Evolutionary conservation across 2,113 vertebrate species (phyloP).

Genomic region (Gopherus evgoodei): DNA sequence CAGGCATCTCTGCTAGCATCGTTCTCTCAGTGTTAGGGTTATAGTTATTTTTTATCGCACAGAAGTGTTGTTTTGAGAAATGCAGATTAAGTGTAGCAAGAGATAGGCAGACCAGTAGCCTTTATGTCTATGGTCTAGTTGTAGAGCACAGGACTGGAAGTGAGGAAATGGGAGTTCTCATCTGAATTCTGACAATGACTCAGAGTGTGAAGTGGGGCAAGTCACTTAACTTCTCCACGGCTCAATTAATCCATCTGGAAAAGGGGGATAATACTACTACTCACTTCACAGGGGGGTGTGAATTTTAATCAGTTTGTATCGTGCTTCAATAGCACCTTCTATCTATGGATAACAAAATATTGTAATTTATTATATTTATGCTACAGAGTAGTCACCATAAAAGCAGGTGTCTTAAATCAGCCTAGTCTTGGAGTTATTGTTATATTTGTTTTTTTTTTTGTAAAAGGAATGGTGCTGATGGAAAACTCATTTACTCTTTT

Average conservation of each 20-base stretch:
- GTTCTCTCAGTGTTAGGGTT: background rate
- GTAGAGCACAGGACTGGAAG: background rate
- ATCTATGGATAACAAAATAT: fast-evolving
- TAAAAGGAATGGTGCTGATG: background rate
- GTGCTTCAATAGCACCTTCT: background rate
- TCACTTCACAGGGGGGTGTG: background rate
- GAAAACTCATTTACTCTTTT: background rate
- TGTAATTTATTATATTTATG: background rate
- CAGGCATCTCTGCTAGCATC: background rate
- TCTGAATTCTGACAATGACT: background rate
- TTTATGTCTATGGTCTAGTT: background rate
- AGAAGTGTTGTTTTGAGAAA: background rate
- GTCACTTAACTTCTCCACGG: background rate
- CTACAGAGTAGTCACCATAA: background rate
- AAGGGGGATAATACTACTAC: background rate
- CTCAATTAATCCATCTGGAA: background rate
- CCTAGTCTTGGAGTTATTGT: background rate
- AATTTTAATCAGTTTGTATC: background rate
- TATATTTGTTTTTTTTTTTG: no score
- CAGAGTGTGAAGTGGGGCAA: background rate
- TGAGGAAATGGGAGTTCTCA: background rate
- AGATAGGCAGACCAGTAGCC: background rate
- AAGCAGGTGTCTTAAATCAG: background rate
- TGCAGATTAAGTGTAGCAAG: background rate
- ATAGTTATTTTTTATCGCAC: background rate